phyloP scores from a whole-genome alignment of 2,888 invertebrate species.

The Amiota communis region DNA sequence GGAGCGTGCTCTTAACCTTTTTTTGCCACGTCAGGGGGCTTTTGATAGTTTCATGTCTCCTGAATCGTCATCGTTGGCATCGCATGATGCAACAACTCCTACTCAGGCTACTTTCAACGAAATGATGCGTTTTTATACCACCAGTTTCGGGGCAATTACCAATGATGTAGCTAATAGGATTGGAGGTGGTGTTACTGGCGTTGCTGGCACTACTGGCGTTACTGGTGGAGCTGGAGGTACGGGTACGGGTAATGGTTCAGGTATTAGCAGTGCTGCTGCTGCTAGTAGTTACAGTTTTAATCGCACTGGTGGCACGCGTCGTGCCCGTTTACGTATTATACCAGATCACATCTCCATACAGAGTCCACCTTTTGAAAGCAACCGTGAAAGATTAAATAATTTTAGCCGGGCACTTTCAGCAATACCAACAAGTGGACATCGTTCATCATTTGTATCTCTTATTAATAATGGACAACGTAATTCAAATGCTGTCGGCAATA shows the following conservation, averaged over 20 bases:
- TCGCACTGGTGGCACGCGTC: neutral
- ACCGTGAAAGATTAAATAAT: neutral
- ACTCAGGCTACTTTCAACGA: constrained; percentile 29
- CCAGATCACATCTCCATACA: neutral
- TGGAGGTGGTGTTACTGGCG: neutral
- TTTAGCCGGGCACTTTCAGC: neutral
- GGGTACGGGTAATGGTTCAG: neutral
- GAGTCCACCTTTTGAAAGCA: constrained; percentile 30
- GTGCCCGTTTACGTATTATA: neutral
- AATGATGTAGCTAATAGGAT: neutral
- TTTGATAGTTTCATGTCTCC: neutral
- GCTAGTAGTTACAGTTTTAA: neutral
- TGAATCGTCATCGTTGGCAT: no score
- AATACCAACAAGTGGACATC: neutral
- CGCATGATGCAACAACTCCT: neutral
- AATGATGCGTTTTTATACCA: constrained; percentile 37
- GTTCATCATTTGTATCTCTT: constrained; percentile 19
- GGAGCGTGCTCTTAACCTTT: constrained; percentile 30
- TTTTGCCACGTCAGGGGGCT: constrained; percentile 5
- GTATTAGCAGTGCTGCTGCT: neutral
- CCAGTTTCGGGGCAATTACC: neutral
- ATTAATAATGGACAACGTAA: constrained; percentile 7
- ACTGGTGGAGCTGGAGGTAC: neutral
- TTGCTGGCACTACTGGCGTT: neutral
- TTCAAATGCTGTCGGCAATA: constrained; percentile 37